phyloP scores from a whole-genome alignment of 2,888 invertebrate genomes.

The Reticulitermes lucifugus region DNA sequence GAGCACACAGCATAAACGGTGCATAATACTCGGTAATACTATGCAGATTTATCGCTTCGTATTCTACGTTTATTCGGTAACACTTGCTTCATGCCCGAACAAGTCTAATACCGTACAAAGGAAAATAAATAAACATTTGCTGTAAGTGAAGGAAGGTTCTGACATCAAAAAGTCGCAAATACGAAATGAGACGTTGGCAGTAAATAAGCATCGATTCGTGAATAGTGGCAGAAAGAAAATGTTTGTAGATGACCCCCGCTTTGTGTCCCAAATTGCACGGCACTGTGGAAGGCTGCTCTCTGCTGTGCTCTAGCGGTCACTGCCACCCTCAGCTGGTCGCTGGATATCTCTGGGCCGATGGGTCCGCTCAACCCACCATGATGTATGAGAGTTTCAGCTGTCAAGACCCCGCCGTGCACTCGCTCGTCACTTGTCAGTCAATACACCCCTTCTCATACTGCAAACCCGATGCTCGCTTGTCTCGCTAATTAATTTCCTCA shows the following conservation, averaged over 20 bases:
- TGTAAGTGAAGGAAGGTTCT: no score
- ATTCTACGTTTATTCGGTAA: no score
- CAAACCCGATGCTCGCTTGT: constrained; percentile 41
- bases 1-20: no score
- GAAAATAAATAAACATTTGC: no score
- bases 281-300: neutral
- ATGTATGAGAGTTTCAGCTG: constrained; percentile 52
- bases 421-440: constrained; percentile 53
- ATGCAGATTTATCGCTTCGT: no score
- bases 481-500: constrained; percentile 50
- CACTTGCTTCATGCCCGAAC: no score
- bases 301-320: neutral
- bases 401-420: constrained; percentile 48
- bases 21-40: no score
- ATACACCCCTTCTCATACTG: constrained; percentile 24
- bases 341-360: neutral
- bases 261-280: neutral
- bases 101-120: no score
- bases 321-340: constrained; percentile 2
- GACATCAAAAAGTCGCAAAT: no score
- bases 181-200: no score
- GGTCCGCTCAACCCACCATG: constrained; percentile 38
- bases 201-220: no score
- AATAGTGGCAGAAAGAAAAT: no score
- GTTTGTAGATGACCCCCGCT: neutral